These are phyloP conservation scores for Aspidiotus rigidus DNA, from an alignment of 2,888 invertebrate genomes.

Conservation along the genomic window DNA sequence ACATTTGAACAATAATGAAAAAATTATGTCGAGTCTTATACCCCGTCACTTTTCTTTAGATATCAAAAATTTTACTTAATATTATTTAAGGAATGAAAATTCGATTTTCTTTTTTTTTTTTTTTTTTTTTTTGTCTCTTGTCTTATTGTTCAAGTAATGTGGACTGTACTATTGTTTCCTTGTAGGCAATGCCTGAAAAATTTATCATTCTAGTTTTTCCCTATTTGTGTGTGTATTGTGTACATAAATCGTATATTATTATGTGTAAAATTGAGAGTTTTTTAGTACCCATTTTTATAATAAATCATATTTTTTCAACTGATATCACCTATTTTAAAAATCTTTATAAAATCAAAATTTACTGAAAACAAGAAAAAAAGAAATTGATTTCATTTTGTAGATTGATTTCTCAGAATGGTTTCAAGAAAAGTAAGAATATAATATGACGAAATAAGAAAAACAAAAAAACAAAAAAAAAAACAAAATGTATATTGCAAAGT, in stretches of 20 bases:
- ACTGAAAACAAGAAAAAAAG: not conserved
- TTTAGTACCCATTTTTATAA: not conserved
- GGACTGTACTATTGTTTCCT: not conserved
- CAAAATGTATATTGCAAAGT: not conserved
- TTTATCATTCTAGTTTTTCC: not conserved
- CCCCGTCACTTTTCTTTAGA: not conserved
- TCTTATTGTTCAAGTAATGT: not conserved
- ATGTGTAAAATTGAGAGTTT: not conserved
- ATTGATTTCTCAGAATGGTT: too few relatives aligned
- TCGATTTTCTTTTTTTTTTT: not conserved
- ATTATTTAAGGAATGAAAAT: not conserved
- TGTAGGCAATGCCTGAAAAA: not conserved
- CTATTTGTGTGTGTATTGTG: not conserved
- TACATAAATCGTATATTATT: too few relatives aligned
- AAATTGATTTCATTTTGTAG: not conserved
- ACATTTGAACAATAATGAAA: not conserved
- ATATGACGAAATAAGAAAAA: not conserved
- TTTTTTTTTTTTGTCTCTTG: too few relatives aligned
- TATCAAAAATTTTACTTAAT: not conserved
- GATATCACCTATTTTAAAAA: not conserved
- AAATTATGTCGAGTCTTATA: not conserved
- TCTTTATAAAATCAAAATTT: not conserved
- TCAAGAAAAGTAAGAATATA: too few relatives aligned
- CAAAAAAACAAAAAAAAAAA: not conserved
- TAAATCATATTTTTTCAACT: not conserved